Percentiles rank a stretch among this genome's conserved stretches.
Evolutionary conservation across 2,797 vertebrate genomes (phyloP).

Genomic region (Phoxinus dragarum): DNA sequence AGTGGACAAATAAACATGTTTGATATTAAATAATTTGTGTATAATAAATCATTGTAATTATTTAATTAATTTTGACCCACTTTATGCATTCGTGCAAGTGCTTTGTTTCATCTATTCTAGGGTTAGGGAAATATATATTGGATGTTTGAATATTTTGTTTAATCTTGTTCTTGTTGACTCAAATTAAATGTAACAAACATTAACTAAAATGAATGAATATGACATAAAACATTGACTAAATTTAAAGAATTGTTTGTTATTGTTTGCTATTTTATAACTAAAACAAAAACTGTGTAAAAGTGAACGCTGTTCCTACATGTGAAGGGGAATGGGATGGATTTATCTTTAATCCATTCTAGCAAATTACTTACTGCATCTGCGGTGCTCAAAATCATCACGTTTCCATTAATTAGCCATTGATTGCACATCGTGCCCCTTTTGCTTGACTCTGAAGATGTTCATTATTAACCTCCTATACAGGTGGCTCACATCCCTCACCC

Average conservation of each 20-base stretch:
- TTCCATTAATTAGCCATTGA: conserved; percentile 59
- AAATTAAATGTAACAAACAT: too few species aligned
- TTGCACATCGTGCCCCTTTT: conserved; percentile 58
- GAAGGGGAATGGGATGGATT: conserved; percentile 8
- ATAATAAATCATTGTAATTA: too few species aligned
- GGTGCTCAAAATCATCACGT: conserved; percentile 31
- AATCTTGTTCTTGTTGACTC: too few species aligned
- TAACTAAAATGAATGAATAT: background rate
- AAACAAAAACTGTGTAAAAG: background rate
- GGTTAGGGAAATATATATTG: too few species aligned
- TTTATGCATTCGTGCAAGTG: too few species aligned
- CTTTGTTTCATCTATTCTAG: too few species aligned
- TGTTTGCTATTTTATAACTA: background rate
- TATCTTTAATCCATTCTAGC: conserved; percentile 16
- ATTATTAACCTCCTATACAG: conserved; percentile 52
- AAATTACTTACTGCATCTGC: conserved; percentile 36
- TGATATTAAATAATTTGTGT: too few species aligned
- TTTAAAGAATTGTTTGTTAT: background rate
- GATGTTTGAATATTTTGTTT: too few species aligned
- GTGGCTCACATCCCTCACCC: conserved; percentile 48
- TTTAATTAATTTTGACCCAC: too few species aligned
- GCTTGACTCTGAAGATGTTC: conserved; percentile 50
- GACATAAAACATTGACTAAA: background rate
- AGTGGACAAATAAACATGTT: too few species aligned
- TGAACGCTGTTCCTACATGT: background rate